Evolutionary conservation across 53 echinoderm and acorn worm genomes (phyloP), one percentile per base, ranked within the genome.

Genomic region (Zoroaster sp.): DNA sequence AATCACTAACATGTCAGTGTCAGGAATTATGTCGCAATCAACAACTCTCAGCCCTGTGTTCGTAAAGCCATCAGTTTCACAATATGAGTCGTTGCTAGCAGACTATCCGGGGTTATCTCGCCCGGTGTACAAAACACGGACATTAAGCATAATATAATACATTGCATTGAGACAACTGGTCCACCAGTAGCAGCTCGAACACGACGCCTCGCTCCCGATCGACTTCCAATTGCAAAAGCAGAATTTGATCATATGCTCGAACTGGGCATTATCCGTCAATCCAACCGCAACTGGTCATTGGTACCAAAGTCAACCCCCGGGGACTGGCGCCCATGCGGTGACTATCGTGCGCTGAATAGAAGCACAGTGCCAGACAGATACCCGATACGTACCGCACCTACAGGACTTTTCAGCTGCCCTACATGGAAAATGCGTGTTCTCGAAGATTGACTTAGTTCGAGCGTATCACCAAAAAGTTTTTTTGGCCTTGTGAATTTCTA

Each of bases 401-500:
- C 70, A 79, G 7, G 90, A 90, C 30, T 53, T 90, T 14, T 39
- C 90, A 59, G 13, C 54, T 4, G 49, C 39, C 10, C 66, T 90
- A 32, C 28, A 83, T 23, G 90, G 90, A 14, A 83, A 72, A 59
- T 30, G 14, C 2, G 33, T 82, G 4, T 94, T 89, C 68, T 71
- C 69, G 1, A 94, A 90, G 53, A 55, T 72, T 12, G 90, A 90
- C 90, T 65, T 89, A 4, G 85, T 89, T 6, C 67, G 85, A 0
- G 83, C 90, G 14, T 90, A 90, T 20, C 90, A 90, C 43, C 90
- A 90, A 78, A 90, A 30, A 32, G 73, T 23, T 92, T 87, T 41
- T 40, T 94, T 3, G 92, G 94, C 13, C 39, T 94, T 28, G 49
- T 92, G 2, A 91, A 91, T 39, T 93, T 93, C 44, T 95, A 95